These are phyloP conservation scores for Cairina moschata DNA, from an alignment of 2,113 vertebrate species.

Conservation along the genomic window DNA sequence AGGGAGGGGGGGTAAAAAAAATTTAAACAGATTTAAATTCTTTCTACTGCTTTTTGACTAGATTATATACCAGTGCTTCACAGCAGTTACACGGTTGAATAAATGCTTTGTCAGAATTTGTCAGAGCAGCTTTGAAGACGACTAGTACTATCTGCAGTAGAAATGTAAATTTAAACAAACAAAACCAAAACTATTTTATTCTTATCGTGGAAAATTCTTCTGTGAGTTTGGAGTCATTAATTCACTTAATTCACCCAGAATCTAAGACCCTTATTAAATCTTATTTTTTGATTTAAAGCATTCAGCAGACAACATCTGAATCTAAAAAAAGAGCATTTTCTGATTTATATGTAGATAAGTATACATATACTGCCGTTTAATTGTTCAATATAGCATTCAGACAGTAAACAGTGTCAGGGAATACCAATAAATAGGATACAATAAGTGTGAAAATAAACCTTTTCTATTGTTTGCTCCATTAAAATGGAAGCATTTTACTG, in stretches of 20 bases:
- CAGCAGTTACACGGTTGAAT: neutral
- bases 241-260: neutral
- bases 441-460: neutral
- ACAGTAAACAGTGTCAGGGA: neutral
- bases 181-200: neutral
- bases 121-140: neutral
- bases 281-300: neutral
- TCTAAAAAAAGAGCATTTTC: neutral
- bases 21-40: neutral
- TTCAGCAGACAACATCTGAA: neutral
- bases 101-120: neutral
- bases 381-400: neutral
- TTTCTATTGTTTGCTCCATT: neutral
- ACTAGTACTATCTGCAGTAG: neutral
- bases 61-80: neutral
- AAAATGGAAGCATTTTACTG: neutral
- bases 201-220: rapidly evolving
- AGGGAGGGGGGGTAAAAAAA: neutral
- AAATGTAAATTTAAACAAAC: neutral
- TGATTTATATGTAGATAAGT: neutral
- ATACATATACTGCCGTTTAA: neutral
- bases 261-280: neutral
- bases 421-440: slow-evolving; percentile 3
- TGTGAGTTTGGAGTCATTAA: neutral
- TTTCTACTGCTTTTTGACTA: neutral